phyloP scores from a whole-genome alignment of 2,113 vertebrate genomes.

The Helogale parvula region DNA sequence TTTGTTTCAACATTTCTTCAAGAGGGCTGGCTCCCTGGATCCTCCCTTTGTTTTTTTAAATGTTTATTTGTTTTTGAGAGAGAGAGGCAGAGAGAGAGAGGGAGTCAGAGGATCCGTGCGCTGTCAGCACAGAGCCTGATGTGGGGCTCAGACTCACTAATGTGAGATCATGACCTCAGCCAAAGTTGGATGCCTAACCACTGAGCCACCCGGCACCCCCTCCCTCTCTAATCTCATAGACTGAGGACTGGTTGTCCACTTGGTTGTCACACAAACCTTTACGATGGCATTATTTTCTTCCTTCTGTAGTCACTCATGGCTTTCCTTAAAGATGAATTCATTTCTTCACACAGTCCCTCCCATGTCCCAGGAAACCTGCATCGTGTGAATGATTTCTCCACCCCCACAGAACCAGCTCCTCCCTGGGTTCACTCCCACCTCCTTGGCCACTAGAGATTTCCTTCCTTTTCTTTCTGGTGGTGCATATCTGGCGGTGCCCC shows the following conservation, averaged over 20 bases:
- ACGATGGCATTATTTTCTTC: neutral
- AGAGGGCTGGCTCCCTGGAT: neutral
- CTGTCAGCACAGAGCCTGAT: no score
- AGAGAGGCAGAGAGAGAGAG: no score
- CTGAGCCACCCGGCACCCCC: neutral
- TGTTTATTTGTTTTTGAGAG: no score
- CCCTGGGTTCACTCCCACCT: neutral
- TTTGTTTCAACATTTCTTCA: neutral
- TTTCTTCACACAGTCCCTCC: neutral
- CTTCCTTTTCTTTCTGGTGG: neutral
- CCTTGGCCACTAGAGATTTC: neutral
- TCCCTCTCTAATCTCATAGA: neutral
- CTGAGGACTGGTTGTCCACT: neutral
- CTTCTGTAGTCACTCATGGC: neutral
- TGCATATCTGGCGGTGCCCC: neutral
- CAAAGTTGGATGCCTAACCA: no score
- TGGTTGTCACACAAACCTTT: neutral
- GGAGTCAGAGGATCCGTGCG: no score
- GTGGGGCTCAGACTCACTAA: no score
- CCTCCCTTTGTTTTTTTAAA: neutral
- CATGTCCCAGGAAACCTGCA: neutral
- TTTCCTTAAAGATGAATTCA: neutral
- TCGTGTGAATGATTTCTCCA: neutral
- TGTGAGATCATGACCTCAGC: no score
- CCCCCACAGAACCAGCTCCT: neutral